A percentile compares a stretch with the other conserved stretches of the same genome.
Evolutionary conservation across 2,113 vertebrate species (phyloP).

Genomic region (Lynx canadensis): DNA sequence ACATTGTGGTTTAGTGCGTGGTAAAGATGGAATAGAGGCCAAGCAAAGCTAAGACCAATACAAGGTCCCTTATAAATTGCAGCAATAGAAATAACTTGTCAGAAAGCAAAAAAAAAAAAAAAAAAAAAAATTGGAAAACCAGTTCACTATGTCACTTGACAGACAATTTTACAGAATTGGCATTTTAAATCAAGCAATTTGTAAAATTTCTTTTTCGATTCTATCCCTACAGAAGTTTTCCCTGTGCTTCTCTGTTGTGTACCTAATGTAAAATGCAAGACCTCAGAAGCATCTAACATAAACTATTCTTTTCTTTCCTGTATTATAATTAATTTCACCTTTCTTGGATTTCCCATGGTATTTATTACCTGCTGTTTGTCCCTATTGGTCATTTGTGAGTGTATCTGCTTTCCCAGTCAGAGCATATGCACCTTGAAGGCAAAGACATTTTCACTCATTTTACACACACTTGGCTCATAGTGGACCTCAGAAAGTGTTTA

Average conservation of each 20-base stretch:
- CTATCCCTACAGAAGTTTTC: conserved; percentile 62
- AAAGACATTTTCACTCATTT: conserved; percentile 13
- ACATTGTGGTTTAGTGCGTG: not conserved
- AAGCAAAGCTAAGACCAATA: not conserved
- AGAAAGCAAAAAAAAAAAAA: not conserved
- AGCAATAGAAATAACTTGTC: not conserved
- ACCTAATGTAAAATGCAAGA: not conserved
- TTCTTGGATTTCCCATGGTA: not conserved
- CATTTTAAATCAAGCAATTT: conserved; percentile 5
- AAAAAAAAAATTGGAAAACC: not conserved
- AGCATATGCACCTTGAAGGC: conserved; percentile 29
- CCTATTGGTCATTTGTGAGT: not conserved
- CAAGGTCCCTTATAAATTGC: not conserved
- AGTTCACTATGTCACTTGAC: not conserved
- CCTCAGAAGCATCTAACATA: not conserved
- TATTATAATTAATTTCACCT: not conserved
- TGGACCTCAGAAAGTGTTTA: conserved; percentile 18
- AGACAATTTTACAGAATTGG: not conserved
- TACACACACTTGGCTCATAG: not conserved
- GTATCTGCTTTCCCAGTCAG: not conserved
- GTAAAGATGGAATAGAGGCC: not conserved
- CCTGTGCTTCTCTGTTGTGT: not conserved
- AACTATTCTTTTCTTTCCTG: not conserved
- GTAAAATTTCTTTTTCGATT: conserved; percentile 48
- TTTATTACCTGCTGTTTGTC: not conserved